phyloP scores from a whole-genome alignment of 2,797 vertebrate species.

The Ctenochaetus hawaiiensis region DNA sequence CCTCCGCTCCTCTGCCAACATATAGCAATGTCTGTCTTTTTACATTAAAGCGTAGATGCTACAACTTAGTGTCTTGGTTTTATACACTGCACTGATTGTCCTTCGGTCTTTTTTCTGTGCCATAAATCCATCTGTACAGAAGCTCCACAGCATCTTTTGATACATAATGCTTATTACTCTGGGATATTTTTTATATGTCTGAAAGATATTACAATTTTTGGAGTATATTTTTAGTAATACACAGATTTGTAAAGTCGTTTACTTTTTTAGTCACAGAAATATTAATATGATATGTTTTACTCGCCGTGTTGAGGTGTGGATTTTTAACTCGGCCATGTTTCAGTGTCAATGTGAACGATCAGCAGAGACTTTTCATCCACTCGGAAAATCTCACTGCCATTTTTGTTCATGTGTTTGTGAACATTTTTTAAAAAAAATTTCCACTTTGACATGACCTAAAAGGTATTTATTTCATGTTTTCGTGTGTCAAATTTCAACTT shows the following conservation, averaged over 20 bases:
- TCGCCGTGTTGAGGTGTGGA: conserved; percentile 65
- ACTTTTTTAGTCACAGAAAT: conserved; percentile 81
- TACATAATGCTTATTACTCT: conserved; percentile 66
- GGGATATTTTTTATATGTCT: conserved; percentile 80
- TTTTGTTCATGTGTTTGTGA: conserved; percentile 19
- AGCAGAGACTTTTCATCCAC: conserved; percentile 47
- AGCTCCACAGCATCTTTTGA: conserved; percentile 57
- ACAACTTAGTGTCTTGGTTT: conserved; percentile 49
- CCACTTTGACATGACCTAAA: conserved; percentile 23
- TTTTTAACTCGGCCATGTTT: conserved; percentile 61
- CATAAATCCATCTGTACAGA: conserved; percentile 64
- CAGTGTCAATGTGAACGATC: conserved; percentile 50
- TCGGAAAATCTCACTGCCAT: conserved; percentile 59
- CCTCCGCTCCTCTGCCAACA: conserved; percentile 92
- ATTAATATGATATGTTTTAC: conserved; percentile 65
- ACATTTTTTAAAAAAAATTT: conserved; percentile 41
- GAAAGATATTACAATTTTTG: conserved; percentile 72
- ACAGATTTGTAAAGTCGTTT: conserved; percentile 83
- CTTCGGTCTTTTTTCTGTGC: conserved; percentile 47
- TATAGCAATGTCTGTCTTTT: conserved; percentile 82
- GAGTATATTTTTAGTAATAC: conserved; percentile 83
- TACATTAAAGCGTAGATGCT: conserved; percentile 61
- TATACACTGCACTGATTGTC: conserved; percentile 64
- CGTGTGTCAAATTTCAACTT: conserved; percentile 15
- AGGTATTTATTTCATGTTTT: conserved; percentile 52